These are phyloP conservation scores for Macrobrachium rosenbergii DNA, from an alignment of 1,140 invertebrate species.

Conservation along the genomic window DNA sequence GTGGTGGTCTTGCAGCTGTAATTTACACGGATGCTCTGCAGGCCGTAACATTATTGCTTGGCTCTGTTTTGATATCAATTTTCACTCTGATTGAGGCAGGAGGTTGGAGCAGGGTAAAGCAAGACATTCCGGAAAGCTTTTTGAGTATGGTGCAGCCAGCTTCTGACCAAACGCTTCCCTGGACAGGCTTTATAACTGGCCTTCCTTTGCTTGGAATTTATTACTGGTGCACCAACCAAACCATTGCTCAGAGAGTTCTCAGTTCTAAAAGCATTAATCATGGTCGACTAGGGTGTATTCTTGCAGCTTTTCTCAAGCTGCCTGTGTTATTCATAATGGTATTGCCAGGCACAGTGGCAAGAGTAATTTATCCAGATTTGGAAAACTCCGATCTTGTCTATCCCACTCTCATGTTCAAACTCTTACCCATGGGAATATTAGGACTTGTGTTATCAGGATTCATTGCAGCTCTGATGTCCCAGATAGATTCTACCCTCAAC, in stretches of 20 bases:
- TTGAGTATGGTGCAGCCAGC: not conserved
- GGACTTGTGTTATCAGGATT: conserved; percentile 11
- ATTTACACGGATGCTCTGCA: conserved; percentile 8
- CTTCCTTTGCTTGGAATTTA: not conserved
- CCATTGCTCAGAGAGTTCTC: conserved; percentile 1
- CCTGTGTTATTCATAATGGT: conserved; percentile 11
- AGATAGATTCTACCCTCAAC: conserved; percentile 8
- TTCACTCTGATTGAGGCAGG: not conserved
- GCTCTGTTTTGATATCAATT: not conserved
- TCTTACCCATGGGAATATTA: not conserved
- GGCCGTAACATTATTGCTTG: not conserved
- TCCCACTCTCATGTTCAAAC: conserved; percentile 14
- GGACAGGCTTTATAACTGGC: not conserved
- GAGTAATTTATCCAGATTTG: not conserved
- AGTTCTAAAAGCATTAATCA: not conserved
- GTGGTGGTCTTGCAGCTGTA: conserved; percentile 2
- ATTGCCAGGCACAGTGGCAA: not conserved
- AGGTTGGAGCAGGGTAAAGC: not conserved
- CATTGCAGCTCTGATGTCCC: conserved; percentile 9
- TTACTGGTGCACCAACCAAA: conserved; percentile 8
- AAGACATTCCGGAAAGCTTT: not conserved
- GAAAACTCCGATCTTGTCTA: not conserved
- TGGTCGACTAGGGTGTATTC: not conserved
- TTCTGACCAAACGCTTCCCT: not conserved
- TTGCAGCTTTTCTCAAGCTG: not conserved